A percentile compares a stretch with the other conserved stretches of the same genome.
These are phyloP conservation scores for Campaea margaritaria DNA, from an alignment of 2,888 invertebrate genomes.

Conservation along the genomic window DNA sequence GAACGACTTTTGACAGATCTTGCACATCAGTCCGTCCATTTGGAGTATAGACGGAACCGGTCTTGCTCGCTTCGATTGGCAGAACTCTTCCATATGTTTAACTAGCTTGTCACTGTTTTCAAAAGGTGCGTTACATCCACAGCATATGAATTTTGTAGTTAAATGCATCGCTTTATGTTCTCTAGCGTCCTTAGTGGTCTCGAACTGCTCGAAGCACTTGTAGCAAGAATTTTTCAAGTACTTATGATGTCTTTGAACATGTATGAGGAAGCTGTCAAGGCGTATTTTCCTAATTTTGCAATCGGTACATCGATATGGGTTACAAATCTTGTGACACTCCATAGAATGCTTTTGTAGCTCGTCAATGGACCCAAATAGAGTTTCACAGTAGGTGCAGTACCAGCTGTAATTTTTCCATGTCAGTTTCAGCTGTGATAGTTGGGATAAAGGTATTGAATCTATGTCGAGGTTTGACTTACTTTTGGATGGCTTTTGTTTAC, in stretches of 20 bases:
- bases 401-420: conserved; percentile 69
- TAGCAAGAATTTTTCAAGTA: conserved; percentile 81
- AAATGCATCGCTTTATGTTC: conserved; percentile 53
- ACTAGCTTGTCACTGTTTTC: conserved; percentile 50
- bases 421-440: conserved; percentile 56
- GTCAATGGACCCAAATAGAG: conserved; percentile 57
- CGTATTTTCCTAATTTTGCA: conserved; percentile 73
- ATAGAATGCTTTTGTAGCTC: conserved; percentile 85
- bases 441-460: conserved; percentile 45
- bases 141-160: conserved; percentile 53
- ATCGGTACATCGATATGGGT: conserved; percentile 87
- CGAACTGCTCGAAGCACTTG: conserved; percentile 58
- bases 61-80: conserved; percentile 50
- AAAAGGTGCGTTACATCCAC: conserved; percentile 64
- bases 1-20: conserved; percentile 64
- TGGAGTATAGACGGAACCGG: conserved; percentile 43
- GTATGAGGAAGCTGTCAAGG: conserved; percentile 67
- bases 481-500: conserved; percentile 10
- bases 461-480: conserved; percentile 21
- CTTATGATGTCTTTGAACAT: conserved; percentile 86
- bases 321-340: conserved; percentile 84
- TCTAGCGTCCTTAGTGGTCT: conserved; percentile 43
- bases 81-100: conserved; percentile 55
- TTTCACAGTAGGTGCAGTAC: conserved; percentile 67
- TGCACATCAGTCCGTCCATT: conserved; percentile 56